Evolutionary conservation across 2,888 invertebrate genomes (phyloP).

Genomic region (Chirona hameri): DNA sequence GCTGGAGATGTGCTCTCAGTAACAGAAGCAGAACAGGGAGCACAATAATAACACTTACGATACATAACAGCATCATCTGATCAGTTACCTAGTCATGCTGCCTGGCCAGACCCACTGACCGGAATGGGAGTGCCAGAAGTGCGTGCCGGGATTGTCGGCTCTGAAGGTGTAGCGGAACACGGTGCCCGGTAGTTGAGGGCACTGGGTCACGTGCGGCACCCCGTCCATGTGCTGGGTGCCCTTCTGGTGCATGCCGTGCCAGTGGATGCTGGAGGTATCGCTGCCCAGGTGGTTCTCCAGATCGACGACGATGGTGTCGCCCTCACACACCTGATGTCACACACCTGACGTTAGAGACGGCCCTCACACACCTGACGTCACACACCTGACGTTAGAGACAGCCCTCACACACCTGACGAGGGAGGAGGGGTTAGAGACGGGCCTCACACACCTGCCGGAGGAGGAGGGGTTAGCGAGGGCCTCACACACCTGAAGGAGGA

Average conservation of each 20-base stretch:
- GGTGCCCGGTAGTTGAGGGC: slow-evolving; percentile 46
- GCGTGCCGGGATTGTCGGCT: slow-evolving; percentile 44
- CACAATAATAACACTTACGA: too few species aligned
- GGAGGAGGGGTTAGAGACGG: not conserved
- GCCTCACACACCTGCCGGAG: not conserved
- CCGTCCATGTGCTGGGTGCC: slow-evolving; percentile 49
- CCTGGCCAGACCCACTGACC: too few species aligned
- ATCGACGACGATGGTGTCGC: slow-evolving; percentile 47
- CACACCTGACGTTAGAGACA: too few species aligned
- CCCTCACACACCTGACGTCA: too few species aligned
- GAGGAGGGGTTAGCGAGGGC: too few species aligned
- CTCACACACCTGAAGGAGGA: too few species aligned
- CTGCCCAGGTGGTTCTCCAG: slow-evolving; percentile 46
- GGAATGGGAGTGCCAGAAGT: slow-evolving; percentile 46
- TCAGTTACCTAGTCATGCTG: too few species aligned
- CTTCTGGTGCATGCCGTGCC: slow-evolving; percentile 51
- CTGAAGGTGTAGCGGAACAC: slow-evolving; percentile 42
- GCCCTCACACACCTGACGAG: too few species aligned
- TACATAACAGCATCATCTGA: too few species aligned
- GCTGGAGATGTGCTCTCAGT: too few species aligned
- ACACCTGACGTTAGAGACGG: not conserved
- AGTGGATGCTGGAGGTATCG: slow-evolving; percentile 51
- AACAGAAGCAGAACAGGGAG: too few species aligned
- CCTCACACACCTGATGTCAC: slow-evolving; percentile 45
- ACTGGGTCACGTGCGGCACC: slow-evolving; percentile 49